Conservation (phyloP, 2,113 vertebrate genomes). For the Corythoichthys intestinalis region DNA sequence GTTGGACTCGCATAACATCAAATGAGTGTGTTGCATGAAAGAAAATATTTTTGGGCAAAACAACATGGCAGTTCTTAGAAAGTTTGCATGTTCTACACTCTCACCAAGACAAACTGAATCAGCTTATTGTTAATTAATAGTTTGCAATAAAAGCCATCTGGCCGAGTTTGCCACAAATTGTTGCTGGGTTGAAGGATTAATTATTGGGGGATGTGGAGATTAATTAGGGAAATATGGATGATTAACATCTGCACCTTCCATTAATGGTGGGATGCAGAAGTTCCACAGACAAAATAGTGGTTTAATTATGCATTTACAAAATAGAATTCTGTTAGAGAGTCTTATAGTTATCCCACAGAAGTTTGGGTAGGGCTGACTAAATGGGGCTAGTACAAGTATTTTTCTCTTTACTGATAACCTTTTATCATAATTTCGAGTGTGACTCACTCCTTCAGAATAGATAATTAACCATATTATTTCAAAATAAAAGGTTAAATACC, state of each 20-base stretch:
- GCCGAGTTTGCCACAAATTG: slow-evolving; percentile 62
- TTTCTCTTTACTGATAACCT: not conserved
- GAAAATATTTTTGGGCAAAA: not conserved
- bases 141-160: slow-evolving; percentile 65
- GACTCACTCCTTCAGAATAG: not conserved
- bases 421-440: not conserved
- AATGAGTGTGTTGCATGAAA: not conserved
- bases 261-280: slow-evolving; percentile 53
- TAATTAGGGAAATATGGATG: slow-evolving; percentile 73
- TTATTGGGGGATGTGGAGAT: slow-evolving; percentile 65
- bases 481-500: not conserved
- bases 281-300: slow-evolving; percentile 19
- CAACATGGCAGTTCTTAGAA: slow-evolving; percentile 23
- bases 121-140: slow-evolving; percentile 72
- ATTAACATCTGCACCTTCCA: slow-evolving; percentile 74
- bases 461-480: not conserved
- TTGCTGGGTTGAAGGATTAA: slow-evolving; percentile 62
- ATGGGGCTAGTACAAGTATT: not conserved
- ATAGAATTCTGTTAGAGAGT: not conserved
- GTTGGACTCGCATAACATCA: slow-evolving; percentile 4
- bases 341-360: not conserved
- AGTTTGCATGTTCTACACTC: slow-evolving; percentile 38
- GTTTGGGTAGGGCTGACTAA: no score
- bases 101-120: slow-evolving; percentile 61
- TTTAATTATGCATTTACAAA: not conserved